Percentiles rank a stretch among this genome's conserved stretches.
Evolutionary conservation across 2,888 invertebrate species (phyloP).

Genomic region (Agrochola lota): DNA sequence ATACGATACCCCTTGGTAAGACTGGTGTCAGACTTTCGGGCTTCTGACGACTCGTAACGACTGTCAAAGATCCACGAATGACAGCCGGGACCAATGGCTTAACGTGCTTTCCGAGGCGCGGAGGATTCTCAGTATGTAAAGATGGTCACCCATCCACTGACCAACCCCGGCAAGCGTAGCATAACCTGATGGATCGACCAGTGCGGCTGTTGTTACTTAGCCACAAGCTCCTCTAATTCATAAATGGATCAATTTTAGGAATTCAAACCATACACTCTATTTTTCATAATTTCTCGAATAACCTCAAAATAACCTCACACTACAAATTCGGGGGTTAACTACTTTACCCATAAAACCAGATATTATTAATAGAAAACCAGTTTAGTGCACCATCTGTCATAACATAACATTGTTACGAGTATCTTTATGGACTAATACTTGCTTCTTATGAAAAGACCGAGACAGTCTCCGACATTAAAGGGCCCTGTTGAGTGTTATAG

Average conservation of each 20-base stretch:
- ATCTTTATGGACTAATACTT: conserved; percentile 67
- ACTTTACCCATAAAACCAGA: conserved; percentile 67
- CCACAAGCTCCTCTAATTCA: no score
- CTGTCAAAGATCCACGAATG: no score
- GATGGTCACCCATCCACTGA: no score
- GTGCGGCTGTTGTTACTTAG: no score
- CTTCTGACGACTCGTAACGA: no score
- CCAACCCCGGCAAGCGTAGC: no score
- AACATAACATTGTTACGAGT: conserved; percentile 68
- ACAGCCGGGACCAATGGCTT: no score
- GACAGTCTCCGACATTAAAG: conserved; percentile 45
- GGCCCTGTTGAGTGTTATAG: conserved; percentile 57
- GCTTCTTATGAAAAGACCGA: conserved; percentile 61
- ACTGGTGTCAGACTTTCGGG: no score
- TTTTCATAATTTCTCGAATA: background rate
- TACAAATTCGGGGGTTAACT: conserved; percentile 34
- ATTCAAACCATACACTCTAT: background rate
- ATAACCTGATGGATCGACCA: no score
- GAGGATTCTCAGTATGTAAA: no score
- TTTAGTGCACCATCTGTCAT: conserved; percentile 68
- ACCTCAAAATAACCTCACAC: background rate
- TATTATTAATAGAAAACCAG: conserved; percentile 68
- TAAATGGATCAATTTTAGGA: background rate
- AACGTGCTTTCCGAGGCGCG: no score
- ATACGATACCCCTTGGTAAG: no score